Percentiles rank a stretch among this genome's conserved stretches.
These are phyloP conservation scores for Unio delphinus DNA, from an alignment of 2,888 invertebrate species.

Conservation along the genomic window DNA sequence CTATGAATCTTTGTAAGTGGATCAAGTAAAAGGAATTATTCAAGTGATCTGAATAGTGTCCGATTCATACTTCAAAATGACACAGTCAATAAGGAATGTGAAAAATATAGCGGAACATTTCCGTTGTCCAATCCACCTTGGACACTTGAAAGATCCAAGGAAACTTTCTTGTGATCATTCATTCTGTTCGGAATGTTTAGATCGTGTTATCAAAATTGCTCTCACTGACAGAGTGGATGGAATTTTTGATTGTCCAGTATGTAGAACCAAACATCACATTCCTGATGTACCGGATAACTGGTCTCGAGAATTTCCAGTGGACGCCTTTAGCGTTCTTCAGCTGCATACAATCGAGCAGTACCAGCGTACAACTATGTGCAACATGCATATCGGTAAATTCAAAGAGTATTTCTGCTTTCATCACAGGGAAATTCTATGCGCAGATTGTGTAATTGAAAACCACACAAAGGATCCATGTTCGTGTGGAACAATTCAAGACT, in stretches of 20 bases:
- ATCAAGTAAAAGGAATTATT: too few relatives aligned
- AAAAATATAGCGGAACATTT: slow-evolving; percentile 38
- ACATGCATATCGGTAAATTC: slow-evolving; percentile 33
- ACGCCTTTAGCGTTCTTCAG: slow-evolving; percentile 38
- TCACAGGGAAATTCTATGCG: slow-evolving; percentile 30
- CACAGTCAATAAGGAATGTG: too few relatives aligned
- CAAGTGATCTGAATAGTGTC: too few relatives aligned
- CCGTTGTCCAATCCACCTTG: slow-evolving; percentile 36
- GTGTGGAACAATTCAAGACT: slow-evolving; percentile 36
- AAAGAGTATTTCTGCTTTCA: slow-evolving; percentile 38
- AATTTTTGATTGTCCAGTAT: slow-evolving; percentile 37
- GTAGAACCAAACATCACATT: slow-evolving; percentile 30
- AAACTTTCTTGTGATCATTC: slow-evolving; percentile 33
- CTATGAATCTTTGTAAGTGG: too few relatives aligned
- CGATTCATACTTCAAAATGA: too few relatives aligned
- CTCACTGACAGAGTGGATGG: slow-evolving; percentile 22
- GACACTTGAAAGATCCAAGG: slow-evolving; percentile 30
- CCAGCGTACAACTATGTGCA: slow-evolving; percentile 25
- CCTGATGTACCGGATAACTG: slow-evolving; percentile 29
- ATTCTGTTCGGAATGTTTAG: slow-evolving; percentile 35
- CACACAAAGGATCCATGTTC: slow-evolving; percentile 33
- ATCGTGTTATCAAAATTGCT: slow-evolving; percentile 31
- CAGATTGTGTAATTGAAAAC: slow-evolving; percentile 33
- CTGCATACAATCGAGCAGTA: slow-evolving; percentile 33
- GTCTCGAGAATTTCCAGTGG: slow-evolving; percentile 32